Evolutionary conservation across 2,113 vertebrate species (phyloP).

Genomic region (Takifugu flavidus): DNA sequence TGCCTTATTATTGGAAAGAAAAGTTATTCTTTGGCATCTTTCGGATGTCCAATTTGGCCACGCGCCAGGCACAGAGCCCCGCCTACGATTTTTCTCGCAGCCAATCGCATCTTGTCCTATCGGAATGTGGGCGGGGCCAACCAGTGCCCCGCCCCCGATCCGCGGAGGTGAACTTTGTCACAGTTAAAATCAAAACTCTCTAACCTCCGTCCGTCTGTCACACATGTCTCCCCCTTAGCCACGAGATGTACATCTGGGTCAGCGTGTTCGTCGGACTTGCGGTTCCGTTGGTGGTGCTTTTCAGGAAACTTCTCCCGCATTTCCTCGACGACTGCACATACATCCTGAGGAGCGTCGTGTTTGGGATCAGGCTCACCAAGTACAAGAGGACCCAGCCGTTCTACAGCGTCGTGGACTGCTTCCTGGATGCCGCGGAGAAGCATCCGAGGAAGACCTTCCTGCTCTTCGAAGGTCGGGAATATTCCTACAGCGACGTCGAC

Average conservation of each 20-base stretch:
- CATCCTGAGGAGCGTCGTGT: slow-evolving; percentile 27
- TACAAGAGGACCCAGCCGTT: slow-evolving; percentile 57
- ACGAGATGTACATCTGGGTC: slow-evolving; percentile 58
- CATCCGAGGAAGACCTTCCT: slow-evolving; percentile 71
- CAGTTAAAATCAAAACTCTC: slow-evolving; percentile 1
- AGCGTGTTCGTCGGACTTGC: slow-evolving; percentile 52
- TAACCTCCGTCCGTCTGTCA: not conserved
- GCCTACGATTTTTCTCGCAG: too few relatives aligned
- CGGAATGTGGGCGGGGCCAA: too few relatives aligned
- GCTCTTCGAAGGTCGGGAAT: slow-evolving; percentile 66
- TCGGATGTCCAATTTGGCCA: too few relatives aligned
- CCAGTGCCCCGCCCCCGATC: slow-evolving; percentile 33
- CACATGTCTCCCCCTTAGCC: not conserved
- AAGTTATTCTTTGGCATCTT: too few relatives aligned
- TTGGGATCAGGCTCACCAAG: slow-evolving; percentile 22
- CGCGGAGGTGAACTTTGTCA: slow-evolving; percentile 48
- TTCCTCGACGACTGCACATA: slow-evolving; percentile 59
- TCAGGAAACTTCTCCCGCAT: slow-evolving; percentile 59
- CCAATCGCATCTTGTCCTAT: too few relatives aligned
- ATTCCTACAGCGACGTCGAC: slow-evolving; percentile 72
- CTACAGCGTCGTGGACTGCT: slow-evolving; percentile 75
- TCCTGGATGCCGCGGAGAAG: slow-evolving; percentile 60
- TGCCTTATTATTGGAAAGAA: too few relatives aligned
- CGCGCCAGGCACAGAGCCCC: too few relatives aligned
- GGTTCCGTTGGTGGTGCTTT: slow-evolving; percentile 40